Evolutionary conservation across 2,888 invertebrate genomes (phyloP).

Genomic region (Drosophila sordidula): DNA sequence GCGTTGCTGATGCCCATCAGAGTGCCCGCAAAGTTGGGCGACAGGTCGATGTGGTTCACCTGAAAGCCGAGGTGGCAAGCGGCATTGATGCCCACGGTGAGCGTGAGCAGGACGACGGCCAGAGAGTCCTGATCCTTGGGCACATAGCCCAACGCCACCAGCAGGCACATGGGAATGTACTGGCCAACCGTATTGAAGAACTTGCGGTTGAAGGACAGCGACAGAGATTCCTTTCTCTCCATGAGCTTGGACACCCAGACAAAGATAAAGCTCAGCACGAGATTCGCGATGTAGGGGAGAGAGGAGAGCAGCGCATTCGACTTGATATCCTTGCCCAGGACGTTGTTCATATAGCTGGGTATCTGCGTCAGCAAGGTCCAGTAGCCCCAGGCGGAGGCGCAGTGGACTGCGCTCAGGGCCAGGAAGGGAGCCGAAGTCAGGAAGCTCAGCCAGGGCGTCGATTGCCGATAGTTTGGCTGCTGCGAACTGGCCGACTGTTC

Average conservation of each 20-base stretch:
- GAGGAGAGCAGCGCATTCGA: constrained; percentile 90
- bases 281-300: constrained; percentile 90
- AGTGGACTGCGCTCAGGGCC: constrained; percentile 90
- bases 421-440: constrained; percentile 91
- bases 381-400: constrained; percentile 92
- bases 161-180: constrained; percentile 89
- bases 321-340: constrained; percentile 90
- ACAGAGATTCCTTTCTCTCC: constrained; percentile 72
- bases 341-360: constrained; percentile 91
- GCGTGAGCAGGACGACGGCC: constrained; percentile 88
- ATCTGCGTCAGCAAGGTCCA: constrained; percentile 93
- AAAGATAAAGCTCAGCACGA: constrained; percentile 89
- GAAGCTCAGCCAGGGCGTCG: constrained; percentile 91
- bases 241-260: constrained; percentile 88
- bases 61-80: constrained; percentile 91
- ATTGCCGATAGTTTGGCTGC: constrained; percentile 70
- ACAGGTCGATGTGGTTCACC: constrained; percentile 93
- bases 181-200: constrained; percentile 87
- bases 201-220: constrained; percentile 85
- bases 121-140: constrained; percentile 82
- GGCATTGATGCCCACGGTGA: constrained; percentile 91
- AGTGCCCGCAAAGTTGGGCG: constrained; percentile 93
- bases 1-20: constrained; percentile 94
- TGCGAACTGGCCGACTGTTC: constrained; percentile 47
- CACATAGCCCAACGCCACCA: constrained; percentile 88